Conservation (phyloP, 2,113 vertebrate genomes). For the Cyprinus carpio region DNA sequence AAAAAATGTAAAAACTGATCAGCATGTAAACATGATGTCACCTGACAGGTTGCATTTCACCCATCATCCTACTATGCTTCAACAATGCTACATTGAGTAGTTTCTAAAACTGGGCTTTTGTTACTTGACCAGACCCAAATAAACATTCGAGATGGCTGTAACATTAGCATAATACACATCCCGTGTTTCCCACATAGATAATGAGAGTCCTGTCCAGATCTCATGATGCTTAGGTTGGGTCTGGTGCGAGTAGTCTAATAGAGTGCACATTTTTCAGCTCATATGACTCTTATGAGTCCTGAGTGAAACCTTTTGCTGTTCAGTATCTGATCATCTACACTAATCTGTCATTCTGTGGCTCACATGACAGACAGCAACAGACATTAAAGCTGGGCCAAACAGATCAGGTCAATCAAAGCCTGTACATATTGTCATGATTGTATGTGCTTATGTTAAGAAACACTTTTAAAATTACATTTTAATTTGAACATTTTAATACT, state of each 20-base stretch:
- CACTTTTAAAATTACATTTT: too few species aligned
- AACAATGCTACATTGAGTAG: background rate
- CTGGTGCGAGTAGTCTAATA: constrained; percentile 27
- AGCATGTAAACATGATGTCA: background rate
- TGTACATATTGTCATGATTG: background rate
- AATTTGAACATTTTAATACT: too few species aligned
- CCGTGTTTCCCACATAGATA: constrained; percentile 36
- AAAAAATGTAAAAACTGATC: background rate
- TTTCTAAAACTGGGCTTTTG: background rate
- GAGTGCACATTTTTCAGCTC: constrained; percentile 48
- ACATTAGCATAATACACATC: constrained; percentile 38
- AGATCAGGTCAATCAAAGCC: background rate
- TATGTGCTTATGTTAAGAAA: background rate
- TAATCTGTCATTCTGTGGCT: constrained; percentile 35
- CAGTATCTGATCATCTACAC: constrained; percentile 2
- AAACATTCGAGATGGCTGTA: constrained; percentile 2
- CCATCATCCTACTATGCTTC: background rate
- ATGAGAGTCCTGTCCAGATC: constrained; percentile 8
- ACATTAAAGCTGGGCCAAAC: background rate
- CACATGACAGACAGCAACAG: constrained; percentile 36
- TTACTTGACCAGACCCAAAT: constrained; percentile 3
- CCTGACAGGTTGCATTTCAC: background rate
- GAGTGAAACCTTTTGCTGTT: background rate
- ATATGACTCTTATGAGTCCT: constrained; percentile 48
- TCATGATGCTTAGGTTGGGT: constrained; percentile 16